These are phyloP conservation scores for Chiloscyllium plagiosum DNA, from an alignment of 2,113 vertebrate genomes.

Conservation along the genomic window DNA sequence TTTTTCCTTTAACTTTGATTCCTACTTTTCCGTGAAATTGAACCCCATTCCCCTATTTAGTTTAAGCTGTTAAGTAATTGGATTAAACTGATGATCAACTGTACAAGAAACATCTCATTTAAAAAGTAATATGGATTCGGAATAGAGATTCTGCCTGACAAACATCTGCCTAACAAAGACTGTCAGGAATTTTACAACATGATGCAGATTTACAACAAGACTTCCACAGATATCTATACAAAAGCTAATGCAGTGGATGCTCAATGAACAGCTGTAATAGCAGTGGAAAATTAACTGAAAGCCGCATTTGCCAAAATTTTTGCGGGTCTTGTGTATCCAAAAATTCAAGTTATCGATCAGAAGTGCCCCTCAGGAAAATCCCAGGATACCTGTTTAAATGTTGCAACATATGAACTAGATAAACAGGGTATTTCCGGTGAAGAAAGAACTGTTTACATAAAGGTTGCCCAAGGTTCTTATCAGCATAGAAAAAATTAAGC, in stretches of 20 bases:
- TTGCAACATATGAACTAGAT: background rate
- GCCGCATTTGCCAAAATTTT: background rate
- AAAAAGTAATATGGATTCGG: background rate
- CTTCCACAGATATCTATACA: background rate
- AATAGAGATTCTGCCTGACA: background rate
- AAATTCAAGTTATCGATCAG: background rate
- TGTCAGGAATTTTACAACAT: background rate
- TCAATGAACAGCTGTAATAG: background rate
- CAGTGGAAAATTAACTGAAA: background rate
- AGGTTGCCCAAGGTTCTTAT: background rate
- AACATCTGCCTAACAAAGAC: background rate
- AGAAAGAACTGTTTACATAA: background rate
- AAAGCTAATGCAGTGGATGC: background rate
- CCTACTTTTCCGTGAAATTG: no score
- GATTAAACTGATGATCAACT: background rate
- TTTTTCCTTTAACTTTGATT: no score
- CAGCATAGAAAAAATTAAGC: background rate
- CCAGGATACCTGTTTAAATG: background rate
- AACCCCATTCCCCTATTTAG: no score
- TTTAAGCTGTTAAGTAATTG: background rate
- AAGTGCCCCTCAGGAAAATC: background rate
- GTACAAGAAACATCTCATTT: background rate
- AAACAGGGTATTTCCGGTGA: background rate
- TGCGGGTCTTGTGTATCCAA: background rate
- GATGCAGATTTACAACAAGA: background rate